A percentile compares a stretch with the other conserved stretches of the same genome.
These are phyloP conservation scores for Fratercula arctica DNA, from an alignment of 2,797 vertebrate species.

Conservation along the genomic window DNA sequence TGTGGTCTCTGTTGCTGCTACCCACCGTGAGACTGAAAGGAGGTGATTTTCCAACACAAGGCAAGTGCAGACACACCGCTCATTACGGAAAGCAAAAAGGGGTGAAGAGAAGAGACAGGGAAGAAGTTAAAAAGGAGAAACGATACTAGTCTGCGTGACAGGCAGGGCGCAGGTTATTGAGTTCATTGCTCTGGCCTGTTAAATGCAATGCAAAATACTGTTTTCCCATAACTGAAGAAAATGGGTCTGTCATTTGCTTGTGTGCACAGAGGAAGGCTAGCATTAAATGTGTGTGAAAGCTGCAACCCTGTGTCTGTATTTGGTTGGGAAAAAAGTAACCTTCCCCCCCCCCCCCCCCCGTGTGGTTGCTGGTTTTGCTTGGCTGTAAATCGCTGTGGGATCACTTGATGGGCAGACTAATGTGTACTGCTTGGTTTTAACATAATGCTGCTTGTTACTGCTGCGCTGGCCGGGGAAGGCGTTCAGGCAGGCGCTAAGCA, in stretches of 20 bases:
- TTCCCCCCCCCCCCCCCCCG: no score
- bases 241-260: background rate
- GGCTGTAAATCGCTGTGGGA: accelerated
- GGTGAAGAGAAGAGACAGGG: background rate
- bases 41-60: background rate
- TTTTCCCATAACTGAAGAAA: background rate
- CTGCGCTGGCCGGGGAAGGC: accelerated
- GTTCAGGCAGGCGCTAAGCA: accelerated
- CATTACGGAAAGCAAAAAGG: background rate
- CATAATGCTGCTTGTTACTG: background rate
- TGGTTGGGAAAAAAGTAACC: background rate
- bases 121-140: background rate
- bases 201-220: background rate
- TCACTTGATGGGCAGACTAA: background rate
- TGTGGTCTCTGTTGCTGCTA: background rate
- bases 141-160: background rate
- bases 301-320: background rate
- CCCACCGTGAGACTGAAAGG: background rate
- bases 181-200: background rate
- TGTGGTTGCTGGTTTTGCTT: background rate
- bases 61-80: background rate
- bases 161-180: background rate
- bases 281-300: background rate
- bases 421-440: background rate
- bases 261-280: background rate